Evolutionary conservation across 2,797 vertebrate species (phyloP), one percentile per base, ranked within the genome.

Genomic region (Emys orbicularis): DNA sequence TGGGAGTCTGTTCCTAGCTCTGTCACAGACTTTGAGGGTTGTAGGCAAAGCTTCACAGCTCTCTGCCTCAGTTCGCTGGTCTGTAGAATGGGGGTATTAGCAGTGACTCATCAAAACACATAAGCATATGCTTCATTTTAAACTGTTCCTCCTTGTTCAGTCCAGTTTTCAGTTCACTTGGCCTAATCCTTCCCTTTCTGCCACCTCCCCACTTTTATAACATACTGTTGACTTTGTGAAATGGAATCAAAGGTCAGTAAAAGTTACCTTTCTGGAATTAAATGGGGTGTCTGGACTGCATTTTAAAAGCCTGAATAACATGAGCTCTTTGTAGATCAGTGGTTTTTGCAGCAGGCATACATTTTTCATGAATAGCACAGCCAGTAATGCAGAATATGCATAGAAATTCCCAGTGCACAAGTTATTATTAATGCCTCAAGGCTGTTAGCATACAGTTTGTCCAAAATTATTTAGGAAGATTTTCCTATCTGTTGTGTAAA

Each of bases 291-390:
- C 29, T 93, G 47, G 72, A 84, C 81, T 88, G 88, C 65, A 16
- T 81, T 31, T 89, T 47, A 92, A 79, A 90, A 79, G 6, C 79
- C 50, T 79, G 31, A 68, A 57, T 91, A 84, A 90, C 89, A 1
- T 34, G 61, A 34, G 53, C 16, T 49, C 68, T 89, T 19, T 2
- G 37, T 86, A 57, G 87, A 74, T 90, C 54, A 88, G 50, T 54
- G 29, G 80, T 57, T 79, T 83, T 4, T 88, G 87, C 88, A 93
- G 56, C 12, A 83, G 59, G 31, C 68, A 87, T 96, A 72, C 53
- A 95, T 95, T 95, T 97, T 96, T 96, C 86, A 95, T 96, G 92
- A 96, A 89, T 31, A 25, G 88, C 89, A 79, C 74, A 77, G 77
- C 79, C 77, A 89, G 79, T 87, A 95, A 47, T 86, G 59, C 88